These are phyloP conservation scores for Yponomeuta plumbellus DNA, from an alignment of 2,888 invertebrate genomes.

Conservation along the genomic window DNA sequence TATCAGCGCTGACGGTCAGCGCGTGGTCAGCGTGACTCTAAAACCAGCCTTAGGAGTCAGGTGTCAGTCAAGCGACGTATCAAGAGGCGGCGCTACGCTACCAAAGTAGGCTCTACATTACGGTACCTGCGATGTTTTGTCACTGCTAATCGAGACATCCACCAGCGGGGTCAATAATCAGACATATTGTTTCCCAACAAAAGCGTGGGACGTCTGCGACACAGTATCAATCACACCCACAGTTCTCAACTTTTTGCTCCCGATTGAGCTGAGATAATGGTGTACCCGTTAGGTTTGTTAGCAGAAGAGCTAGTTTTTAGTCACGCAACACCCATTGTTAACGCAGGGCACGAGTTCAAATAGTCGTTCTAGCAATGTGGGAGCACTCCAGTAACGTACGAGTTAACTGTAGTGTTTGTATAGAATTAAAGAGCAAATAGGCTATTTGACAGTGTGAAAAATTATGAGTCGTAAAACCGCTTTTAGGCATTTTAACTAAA, in stretches of 20 bases:
- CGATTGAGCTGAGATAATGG: background rate
- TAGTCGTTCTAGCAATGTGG: background rate
- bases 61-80: background rate
- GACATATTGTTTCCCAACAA: conserved; percentile 36
- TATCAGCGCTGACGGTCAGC: too few relatives aligned
- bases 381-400: background rate
- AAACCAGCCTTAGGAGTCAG: too few relatives aligned
- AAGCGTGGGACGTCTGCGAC: conserved; percentile 54
- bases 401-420: too few relatives aligned
- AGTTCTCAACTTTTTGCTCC: conserved; percentile 8
- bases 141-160: conserved; percentile 21
- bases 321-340: background rate
- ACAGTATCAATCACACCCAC: conserved; percentile 32
- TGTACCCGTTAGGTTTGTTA: conserved; percentile 3
- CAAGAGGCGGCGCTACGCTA: background rate
- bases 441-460: too few relatives aligned
- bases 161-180: conserved; percentile 34
- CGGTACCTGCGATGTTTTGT: conserved; percentile 17
- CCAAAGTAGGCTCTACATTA: background rate
- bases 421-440: too few relatives aligned
- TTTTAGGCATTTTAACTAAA: too few relatives aligned
- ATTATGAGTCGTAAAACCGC: too few relatives aligned
- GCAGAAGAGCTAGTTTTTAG: background rate
- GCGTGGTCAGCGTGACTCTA: too few relatives aligned
- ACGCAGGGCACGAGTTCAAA: background rate